Conservation (phyloP, 2,888 invertebrate genomes). For the Diploptera punctata region DNA sequence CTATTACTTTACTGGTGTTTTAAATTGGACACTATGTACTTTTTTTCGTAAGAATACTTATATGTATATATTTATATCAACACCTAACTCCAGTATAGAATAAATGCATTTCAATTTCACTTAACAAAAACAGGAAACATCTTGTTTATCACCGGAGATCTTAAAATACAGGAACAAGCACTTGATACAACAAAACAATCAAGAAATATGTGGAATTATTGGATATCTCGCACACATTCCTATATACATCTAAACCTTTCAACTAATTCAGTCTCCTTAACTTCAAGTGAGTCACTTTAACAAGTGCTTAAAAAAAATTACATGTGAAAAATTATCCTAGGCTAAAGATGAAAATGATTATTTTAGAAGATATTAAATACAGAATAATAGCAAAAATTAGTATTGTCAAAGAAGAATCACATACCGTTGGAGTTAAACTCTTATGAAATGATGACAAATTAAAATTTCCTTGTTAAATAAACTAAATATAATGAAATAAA, state of each 20-base stretch:
- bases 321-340: background rate
- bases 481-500: too few species aligned
- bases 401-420: too few species aligned
- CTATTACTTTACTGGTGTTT: too few species aligned
- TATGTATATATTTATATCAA: background rate
- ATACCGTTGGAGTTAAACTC: too few species aligned
- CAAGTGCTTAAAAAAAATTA: conserved; percentile 14
- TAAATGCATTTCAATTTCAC: conserved; percentile 23
- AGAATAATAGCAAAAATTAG: too few species aligned
- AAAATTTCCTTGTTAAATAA: too few species aligned
- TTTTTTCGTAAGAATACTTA: too few species aligned
- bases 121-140: conserved; percentile 21
- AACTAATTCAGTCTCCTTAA: conserved; percentile 17
- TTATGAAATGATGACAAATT: too few species aligned
- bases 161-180: conserved; percentile 25
- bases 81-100: conserved; percentile 6
- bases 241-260: background rate
- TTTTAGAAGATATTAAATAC: background rate
- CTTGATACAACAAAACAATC: background rate
- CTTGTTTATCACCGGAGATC: conserved; percentile 23
- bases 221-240: background rate
- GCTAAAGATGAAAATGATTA: background rate
- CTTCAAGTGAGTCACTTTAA: conserved; percentile 15
- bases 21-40: too few species aligned
- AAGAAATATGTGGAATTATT: background rate